A percentile compares a stretch with the other conserved stretches of the same genome.
These are phyloP conservation scores for Pangasius krempfi DNA, from an alignment of 2,797 vertebrate species.

Conservation along the genomic window DNA sequence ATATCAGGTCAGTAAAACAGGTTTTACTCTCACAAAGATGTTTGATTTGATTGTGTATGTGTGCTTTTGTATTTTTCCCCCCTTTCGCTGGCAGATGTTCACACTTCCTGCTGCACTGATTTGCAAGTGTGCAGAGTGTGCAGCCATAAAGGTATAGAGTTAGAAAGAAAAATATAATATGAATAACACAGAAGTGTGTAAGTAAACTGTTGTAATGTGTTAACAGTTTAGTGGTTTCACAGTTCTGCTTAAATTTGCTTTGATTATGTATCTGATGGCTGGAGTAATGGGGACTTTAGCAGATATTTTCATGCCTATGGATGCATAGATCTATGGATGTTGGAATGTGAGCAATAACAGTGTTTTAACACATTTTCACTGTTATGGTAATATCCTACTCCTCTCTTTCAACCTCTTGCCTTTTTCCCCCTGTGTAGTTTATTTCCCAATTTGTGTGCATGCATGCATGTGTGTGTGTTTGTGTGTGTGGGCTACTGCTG, in stretches of 20 bases:
- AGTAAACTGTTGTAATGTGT: neutral
- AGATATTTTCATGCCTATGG: neutral
- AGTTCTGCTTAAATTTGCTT: neutral
- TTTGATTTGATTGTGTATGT: slow-evolving; percentile 1
- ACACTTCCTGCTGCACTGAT: neutral
- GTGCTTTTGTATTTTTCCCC: neutral
- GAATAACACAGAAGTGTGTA: neutral
- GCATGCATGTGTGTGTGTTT: neutral
- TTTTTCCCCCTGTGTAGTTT: neutral
- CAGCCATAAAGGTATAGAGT: neutral
- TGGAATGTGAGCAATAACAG: neutral
- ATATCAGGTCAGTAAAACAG: neutral
- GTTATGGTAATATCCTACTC: neutral
- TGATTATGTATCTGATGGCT: neutral
- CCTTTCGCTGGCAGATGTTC: neutral
- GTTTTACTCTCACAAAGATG: neutral
- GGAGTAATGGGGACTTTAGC: neutral
- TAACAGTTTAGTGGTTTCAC: neutral
- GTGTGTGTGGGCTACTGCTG: neutral
- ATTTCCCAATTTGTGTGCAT: neutral
- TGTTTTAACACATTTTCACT: neutral
- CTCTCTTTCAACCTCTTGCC: neutral
- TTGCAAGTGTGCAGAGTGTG: neutral
- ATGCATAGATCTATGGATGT: neutral
- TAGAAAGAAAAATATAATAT: neutral